Evolutionary conservation across 2,797 vertebrate genomes (phyloP).

Genomic region (Alouatta caraya): DNA sequence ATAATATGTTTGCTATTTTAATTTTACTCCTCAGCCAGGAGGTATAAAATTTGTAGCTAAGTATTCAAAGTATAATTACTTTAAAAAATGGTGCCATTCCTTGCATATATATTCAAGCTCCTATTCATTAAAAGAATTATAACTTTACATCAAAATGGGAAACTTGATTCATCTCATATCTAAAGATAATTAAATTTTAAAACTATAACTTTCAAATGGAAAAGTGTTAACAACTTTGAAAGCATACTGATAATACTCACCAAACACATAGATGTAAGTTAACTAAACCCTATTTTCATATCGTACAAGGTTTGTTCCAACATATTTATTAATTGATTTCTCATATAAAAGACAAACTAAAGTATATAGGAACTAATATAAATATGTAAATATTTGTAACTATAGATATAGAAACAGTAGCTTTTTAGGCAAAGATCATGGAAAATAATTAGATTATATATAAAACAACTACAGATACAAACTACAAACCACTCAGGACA

Average conservation of each 20-base stretch:
- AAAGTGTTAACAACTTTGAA: conserved; percentile 33
- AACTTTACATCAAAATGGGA: neutral
- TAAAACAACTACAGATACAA: neutral
- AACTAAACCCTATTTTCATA: neutral
- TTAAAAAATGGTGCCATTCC: conserved; percentile 62
- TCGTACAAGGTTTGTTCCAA: neutral
- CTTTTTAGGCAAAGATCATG: neutral
- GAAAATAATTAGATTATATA: neutral
- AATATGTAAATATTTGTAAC: neutral
- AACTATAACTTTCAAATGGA: conserved; percentile 25
- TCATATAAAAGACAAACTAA: neutral
- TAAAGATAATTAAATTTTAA: conserved; percentile 59
- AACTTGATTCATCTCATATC: neutral
- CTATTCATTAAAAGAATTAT: conserved; percentile 47
- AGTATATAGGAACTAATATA: neutral
- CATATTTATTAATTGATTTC: neutral
- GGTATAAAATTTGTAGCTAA: conserved; percentile 61
- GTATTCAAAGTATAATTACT: conserved; percentile 58
- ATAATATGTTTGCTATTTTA: conserved; percentile 64
- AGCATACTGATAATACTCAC: neutral
- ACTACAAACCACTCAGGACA: rapidly evolving
- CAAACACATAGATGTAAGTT: neutral
- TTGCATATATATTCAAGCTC: conserved; percentile 37
- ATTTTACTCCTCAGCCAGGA: conserved; percentile 59
- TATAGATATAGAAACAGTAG: neutral